These are phyloP conservation scores for Meiosimyza platycephala DNA, from an alignment of 2,888 invertebrate species.

Conservation along the genomic window DNA sequence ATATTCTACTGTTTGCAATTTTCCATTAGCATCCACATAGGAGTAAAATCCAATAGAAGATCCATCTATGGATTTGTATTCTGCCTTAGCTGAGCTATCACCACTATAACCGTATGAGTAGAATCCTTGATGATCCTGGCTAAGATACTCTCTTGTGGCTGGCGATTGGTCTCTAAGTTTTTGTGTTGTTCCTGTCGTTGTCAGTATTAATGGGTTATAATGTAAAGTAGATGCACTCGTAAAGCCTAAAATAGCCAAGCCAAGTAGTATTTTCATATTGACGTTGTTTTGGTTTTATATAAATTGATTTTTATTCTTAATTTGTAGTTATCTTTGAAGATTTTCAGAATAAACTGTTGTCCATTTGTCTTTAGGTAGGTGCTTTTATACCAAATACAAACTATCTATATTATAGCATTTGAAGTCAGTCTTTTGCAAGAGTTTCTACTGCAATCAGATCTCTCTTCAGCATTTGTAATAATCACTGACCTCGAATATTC, in stretches of 20 bases:
- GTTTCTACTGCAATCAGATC: too few relatives aligned
- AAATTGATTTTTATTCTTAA: neutral
- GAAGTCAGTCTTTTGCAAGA: too few relatives aligned
- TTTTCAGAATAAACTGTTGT: too few relatives aligned
- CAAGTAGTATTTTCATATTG: neutral
- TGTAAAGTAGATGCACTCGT: constrained; percentile 40
- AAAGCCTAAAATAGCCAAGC: neutral
- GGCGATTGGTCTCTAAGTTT: constrained; percentile 46
- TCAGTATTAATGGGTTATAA: constrained; percentile 32
- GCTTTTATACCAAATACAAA: too few relatives aligned
- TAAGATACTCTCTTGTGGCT: constrained; percentile 69
- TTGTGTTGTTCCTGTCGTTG: constrained; percentile 15
- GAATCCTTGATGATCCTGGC: constrained; percentile 73
- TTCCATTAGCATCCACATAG: constrained; percentile 73
- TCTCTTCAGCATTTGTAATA: too few relatives aligned
- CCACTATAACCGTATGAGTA: constrained; percentile 74
- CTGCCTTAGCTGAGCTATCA: constrained; percentile 72
- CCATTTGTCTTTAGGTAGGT: too few relatives aligned
- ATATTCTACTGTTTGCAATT: constrained; percentile 72
- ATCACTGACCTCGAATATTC: too few relatives aligned
- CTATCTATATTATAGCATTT: too few relatives aligned
- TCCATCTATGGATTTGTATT: constrained; percentile 71
- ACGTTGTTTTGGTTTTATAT: neutral
- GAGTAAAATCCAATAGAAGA: constrained; percentile 73
- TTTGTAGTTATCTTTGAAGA: too few relatives aligned